These are phyloP conservation scores for Odontomachus brunneus DNA, from an alignment of 1,140 invertebrate genomes.

Conservation along the genomic window DNA sequence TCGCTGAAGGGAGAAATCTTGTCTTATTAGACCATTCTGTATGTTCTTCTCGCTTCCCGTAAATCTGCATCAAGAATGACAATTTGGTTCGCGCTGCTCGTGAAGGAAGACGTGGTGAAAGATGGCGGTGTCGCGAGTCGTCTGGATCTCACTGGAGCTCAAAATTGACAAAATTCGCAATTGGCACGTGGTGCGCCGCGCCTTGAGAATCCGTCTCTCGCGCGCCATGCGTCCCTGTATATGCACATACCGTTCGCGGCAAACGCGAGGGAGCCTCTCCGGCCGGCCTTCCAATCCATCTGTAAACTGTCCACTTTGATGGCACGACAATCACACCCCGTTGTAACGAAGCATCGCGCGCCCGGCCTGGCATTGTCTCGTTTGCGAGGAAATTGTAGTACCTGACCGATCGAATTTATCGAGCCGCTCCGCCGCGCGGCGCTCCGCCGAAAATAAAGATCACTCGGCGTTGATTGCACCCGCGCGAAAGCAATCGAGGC, in stretches of 20 bases:
- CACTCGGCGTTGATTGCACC: slow-evolving; percentile 80
- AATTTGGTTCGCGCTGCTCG: background rate
- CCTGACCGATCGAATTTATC: slow-evolving; percentile 77
- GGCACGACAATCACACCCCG: slow-evolving; percentile 83
- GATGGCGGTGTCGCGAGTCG: too few species aligned
- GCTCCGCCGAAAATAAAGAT: slow-evolving; percentile 80
- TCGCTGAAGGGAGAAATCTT: too few species aligned
- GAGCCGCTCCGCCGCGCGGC: slow-evolving; percentile 31
- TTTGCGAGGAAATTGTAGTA: slow-evolving; percentile 80
- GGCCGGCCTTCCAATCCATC: slow-evolving; percentile 80
- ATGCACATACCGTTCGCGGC: slow-evolving; percentile 61
- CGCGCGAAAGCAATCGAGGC: slow-evolving; percentile 77
- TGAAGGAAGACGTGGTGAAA: too few species aligned
- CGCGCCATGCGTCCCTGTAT: slow-evolving; percentile 52
- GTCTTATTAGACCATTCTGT: too few species aligned
- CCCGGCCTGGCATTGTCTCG: slow-evolving; percentile 78
- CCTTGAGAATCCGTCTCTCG: too few species aligned
- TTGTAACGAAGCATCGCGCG: slow-evolving; percentile 80
- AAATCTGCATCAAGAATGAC: too few species aligned
- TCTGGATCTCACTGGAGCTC: too few species aligned
- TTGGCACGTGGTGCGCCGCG: too few species aligned
- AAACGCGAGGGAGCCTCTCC: slow-evolving; percentile 53
- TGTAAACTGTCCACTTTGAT: slow-evolving; percentile 85
- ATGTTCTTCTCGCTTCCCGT: too few species aligned
- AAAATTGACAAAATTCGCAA: too few species aligned